Base-by-base conservation (phyloP, 2,797 vertebrate species). In the Falco novaeseelandiae region DNA sequence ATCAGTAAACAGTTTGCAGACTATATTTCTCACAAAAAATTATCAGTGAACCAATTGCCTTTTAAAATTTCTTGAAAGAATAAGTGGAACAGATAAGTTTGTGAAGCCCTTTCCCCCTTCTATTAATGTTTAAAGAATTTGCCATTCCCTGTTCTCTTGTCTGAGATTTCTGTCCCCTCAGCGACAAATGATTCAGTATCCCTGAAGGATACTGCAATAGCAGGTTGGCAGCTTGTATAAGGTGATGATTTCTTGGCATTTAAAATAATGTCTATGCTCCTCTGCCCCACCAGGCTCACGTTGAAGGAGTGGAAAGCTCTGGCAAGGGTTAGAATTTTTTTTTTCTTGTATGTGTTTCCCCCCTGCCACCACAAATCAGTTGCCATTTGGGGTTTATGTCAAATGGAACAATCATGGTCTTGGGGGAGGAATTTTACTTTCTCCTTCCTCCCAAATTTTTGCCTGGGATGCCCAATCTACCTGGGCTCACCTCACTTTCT, bases 181-280 rank as follows among this genome's bases (percentile, higher is more conserved):
- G n/a, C 73, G 63, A 83, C 67, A 80, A 49, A 80, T 80, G 59
- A 89, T 83, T 72, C 74, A 73, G 29, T 67, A 30, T 85, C 71
- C n/a, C 29, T 87, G 55, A 93, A 87, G 79, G 51, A 87, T 76
- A 62, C 62, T 19, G 29, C 8, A 8, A 72, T 10, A 82, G 82
- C 78, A 93, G 49, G 54, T 93, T 90, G 40, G 77, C 83, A 85
- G 62, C 84, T 81, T 87, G n/a, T 69, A 79, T 84, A 65, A 79
- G 12, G 74, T 69, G 78, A 89, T 67, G 84, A 89, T 82, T 87
- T 87, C 78, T 87, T 84, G 66, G 87, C 82, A 90, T 54, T 86
- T 77, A 70, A 92, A 80, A 70, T 21, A 61, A 73, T n/a, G 46
- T 73, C n/a, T 54, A 5, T 42, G n/a, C 49, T 94, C 27, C 49